Base-by-base conservation (phyloP, 2,113 vertebrate species). In the Lontra canadensis region DNA sequence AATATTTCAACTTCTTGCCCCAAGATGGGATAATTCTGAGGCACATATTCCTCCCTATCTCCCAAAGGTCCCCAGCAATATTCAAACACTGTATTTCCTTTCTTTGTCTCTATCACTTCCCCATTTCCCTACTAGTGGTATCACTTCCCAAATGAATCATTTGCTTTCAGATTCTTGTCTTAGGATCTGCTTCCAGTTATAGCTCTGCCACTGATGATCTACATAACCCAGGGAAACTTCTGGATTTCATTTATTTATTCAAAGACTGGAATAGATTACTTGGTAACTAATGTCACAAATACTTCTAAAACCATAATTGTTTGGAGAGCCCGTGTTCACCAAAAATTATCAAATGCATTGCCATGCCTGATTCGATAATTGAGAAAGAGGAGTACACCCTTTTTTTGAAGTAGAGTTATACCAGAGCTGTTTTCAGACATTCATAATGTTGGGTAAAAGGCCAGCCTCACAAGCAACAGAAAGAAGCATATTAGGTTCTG, bases 301-400 rank as follows among this genome's bases (percentile, higher is more conserved):
- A 88, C 7, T 49, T 93, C 42, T 97, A 94, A 96, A 93, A 39
- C 26, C 47, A 14, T 76, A 90, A 82, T 78, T 74, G 17, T 94
- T 67, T 65, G n/a, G 59, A 86, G 39, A 95, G 12, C 12, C 18
- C 65, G 7, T 42, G 39, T 94, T 87, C 83, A 47, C 47, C 39
- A 88, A 34, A 92, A 94, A 59, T 65, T 49, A 86, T 88, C 55
- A 89, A 76, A 94, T 74, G 6, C 3, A 34, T 23, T 92, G 7
- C 4, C 36, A 89, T 85, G 36, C 25, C 39, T 87, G n/a, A 79
- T 73, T 87, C 42, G 1, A 65, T 78, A 67, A 94, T 6, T 73
- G 39, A 85, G 34, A 65, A 92, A 21, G 9, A 94, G 14, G 42
- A 63, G 39, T 55, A 86, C 81, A 69, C 36, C 12, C 73, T 18